A percentile compares a stretch with the other conserved stretches of the same genome.
These are phyloP conservation scores for Dexiosoma caninum DNA, from an alignment of 2,888 invertebrate genomes.

Conservation along the genomic window DNA sequence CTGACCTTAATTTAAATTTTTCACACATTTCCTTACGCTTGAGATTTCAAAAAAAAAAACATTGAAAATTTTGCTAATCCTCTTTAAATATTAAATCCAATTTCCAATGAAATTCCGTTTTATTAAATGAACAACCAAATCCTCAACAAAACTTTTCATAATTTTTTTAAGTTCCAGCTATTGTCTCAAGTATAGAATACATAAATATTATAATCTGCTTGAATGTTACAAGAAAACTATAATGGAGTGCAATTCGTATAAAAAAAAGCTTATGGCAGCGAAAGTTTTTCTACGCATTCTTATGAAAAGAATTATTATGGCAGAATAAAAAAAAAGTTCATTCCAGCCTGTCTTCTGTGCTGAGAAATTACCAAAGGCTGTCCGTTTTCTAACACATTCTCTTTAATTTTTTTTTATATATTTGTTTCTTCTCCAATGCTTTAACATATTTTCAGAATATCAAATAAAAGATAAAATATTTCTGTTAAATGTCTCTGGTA, in stretches of 20 bases:
- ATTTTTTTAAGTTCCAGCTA: constrained; percentile 46
- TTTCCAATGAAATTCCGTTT: constrained; percentile 27
- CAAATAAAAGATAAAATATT: constrained; percentile 21
- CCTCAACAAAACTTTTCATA: neutral
- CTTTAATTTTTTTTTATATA: too few species aligned
- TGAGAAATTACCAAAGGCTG: constrained; percentile 48
- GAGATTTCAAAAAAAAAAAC: neutral
- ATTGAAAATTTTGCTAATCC: constrained; percentile 1
- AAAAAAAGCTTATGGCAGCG: constrained; percentile 55
- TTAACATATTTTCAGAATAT: constrained; percentile 41
- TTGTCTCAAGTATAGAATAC: constrained; percentile 59
- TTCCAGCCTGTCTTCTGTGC: neutral
- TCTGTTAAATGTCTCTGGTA: constrained; percentile 15
- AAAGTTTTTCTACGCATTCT: constrained; percentile 64
- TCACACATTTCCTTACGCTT: neutral
- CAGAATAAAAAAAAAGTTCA: neutral
- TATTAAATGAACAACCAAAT: constrained; percentile 11
- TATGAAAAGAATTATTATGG: constrained; percentile 62
- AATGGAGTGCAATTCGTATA: constrained; percentile 25
- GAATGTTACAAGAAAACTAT: constrained; percentile 1
- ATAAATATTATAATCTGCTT: constrained; percentile 62
- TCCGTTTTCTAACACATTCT: constrained; percentile 43
- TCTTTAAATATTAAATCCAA: constrained; percentile 22
- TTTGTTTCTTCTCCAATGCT: constrained; percentile 6
- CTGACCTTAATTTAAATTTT: constrained; percentile 16